Evolutionary conservation across 2,113 vertebrate genomes (phyloP), one percentile per base, ranked within the genome.

Genomic region (Menidia beryllina): DNA sequence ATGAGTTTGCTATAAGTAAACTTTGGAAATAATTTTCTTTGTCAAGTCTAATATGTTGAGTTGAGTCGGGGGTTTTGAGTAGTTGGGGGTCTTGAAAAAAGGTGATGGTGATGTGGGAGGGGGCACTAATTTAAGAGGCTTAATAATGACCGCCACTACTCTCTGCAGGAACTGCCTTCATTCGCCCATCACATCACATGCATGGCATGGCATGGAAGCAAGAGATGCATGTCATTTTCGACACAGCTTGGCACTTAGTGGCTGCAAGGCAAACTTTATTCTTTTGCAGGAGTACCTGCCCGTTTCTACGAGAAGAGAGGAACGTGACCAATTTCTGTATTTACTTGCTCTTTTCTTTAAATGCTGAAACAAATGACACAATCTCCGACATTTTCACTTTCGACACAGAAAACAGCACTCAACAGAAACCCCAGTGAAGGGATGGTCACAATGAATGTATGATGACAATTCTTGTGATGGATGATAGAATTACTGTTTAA

Each of bases 171-270:
- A 85, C 83, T 90, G 89, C 87, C 89, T 88, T 88, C 89, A 82
- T 72, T 87, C 74, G 83, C 86, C 88, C 90, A 89, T 92, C 89
- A 91, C 86, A 92, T 93, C 89, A 91, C 85, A 91, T 86, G 88
- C 91, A 87, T 91, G 90, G 82, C 72, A 84, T 90, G 91, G 84
- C 88, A 85, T 81, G 81, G 82, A 86, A 86, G 57, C 84, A 79
- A 69, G 85, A 88, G 85, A 91, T 85, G 83, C 85, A 82, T 93
- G 92, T 91, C 83, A 89, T 90, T 90, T 90, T 78, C 91, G 91
- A 90, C 90, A 91, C 70, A 39, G 84, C 82, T 83, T 88, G 85
- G 83, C 91, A 89, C 85, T 86, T 88, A 82, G 61, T 88, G 80
- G 86, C 90, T 91, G 80, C 87, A 78, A 86, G 87, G 85, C 78